These are phyloP conservation scores for Octodonta nipae DNA, from an alignment of 2,888 invertebrate species.

Conservation along the genomic window DNA sequence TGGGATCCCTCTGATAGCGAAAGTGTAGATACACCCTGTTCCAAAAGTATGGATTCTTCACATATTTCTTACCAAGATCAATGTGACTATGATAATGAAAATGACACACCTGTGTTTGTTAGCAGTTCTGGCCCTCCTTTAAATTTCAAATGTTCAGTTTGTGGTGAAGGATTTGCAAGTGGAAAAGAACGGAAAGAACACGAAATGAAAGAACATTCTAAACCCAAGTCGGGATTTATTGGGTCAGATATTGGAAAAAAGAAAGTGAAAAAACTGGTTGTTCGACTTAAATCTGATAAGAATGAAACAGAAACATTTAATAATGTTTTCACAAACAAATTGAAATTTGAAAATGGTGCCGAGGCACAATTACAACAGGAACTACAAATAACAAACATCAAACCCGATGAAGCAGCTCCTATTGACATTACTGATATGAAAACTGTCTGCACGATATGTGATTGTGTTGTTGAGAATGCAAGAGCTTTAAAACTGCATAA, in stretches of 20 bases:
- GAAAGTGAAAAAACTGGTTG: conserved; percentile 27
- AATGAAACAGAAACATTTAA: conserved; percentile 33
- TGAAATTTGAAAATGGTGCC: conserved; percentile 23
- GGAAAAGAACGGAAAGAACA: conserved; percentile 52
- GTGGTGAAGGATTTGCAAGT: conserved; percentile 44
- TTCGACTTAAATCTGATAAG: conserved; percentile 27
- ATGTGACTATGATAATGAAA: conserved; percentile 11
- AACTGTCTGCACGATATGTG: conserved; percentile 26
- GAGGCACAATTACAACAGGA: conserved; percentile 24
- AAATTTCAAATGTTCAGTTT: conserved; percentile 45
- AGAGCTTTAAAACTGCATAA: conserved; percentile 36
- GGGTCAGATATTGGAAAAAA: conserved; percentile 25
- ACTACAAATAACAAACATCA: conserved; percentile 12
- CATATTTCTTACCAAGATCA: conserved; percentile 7
- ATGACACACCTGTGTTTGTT: conserved; percentile 24
- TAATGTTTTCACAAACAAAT: conserved; percentile 29
- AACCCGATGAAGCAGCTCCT: conserved; percentile 8
- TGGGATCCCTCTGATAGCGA: conserved; percentile 58
- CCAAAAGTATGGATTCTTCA: conserved; percentile 5
- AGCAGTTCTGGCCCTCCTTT: conserved; percentile 32
- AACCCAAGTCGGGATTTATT: conserved; percentile 26
- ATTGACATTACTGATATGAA: conserved; percentile 14
- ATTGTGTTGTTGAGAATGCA: conserved; percentile 22
- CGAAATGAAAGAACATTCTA: conserved; percentile 42
- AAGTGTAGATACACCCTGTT: conserved; percentile 31